phyloP scores from a whole-genome alignment of 2,113 vertebrate species.

The Rhodinocichla rosea region DNA sequence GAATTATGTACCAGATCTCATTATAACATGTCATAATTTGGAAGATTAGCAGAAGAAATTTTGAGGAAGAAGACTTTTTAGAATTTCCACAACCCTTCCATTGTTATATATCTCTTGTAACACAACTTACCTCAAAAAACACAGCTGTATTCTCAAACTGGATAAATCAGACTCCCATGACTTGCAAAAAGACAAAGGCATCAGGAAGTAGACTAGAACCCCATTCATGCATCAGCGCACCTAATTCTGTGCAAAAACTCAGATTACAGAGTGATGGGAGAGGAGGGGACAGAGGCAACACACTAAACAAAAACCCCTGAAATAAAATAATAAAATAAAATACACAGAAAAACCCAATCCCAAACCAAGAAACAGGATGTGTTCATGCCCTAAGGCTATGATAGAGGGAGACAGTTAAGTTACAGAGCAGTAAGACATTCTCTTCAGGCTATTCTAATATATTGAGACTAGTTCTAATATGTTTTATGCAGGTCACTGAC shows the following conservation, averaged over 20 bases:
- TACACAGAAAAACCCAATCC: neutral
- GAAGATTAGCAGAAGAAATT: neutral
- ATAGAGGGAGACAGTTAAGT: neutral
- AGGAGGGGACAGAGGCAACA: neutral
- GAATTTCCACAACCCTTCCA: neutral
- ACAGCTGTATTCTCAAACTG: neutral
- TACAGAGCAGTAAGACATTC: neutral
- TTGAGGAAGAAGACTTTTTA: neutral
- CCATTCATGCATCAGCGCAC: neutral
- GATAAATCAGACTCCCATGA: neutral
- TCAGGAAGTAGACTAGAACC: neutral
- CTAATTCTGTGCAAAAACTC: neutral
- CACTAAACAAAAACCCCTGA: neutral
- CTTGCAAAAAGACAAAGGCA: neutral
- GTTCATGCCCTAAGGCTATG: neutral
- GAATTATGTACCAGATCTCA: neutral
- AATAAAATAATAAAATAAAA: neutral
- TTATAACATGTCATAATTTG: neutral
- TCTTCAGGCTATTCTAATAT: neutral
- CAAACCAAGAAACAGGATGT: neutral
- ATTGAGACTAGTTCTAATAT: neutral
- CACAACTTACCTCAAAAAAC: neutral
- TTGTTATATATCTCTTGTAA: neutral
- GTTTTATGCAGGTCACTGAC: neutral
- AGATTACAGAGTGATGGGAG: neutral